Conservation (phyloP, 2,888 invertebrate genomes). For the Leucophenga maculata region DNA sequence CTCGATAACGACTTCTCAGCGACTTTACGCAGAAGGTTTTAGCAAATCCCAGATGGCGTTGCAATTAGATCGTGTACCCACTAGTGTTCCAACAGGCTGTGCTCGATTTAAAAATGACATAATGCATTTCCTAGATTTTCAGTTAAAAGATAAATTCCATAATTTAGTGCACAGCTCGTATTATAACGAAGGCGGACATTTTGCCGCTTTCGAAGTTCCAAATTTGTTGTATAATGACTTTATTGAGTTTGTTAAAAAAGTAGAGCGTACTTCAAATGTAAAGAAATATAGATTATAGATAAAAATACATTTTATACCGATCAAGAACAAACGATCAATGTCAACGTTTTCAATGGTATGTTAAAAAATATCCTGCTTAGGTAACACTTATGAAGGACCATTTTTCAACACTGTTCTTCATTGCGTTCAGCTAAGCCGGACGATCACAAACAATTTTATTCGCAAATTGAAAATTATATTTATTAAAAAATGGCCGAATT, state of each 20-base stretch:
- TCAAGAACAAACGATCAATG: neutral
- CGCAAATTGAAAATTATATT: neutral
- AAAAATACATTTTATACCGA: neutral
- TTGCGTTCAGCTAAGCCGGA: neutral
- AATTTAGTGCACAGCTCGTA: slow-evolving; percentile 81
- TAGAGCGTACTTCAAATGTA: slow-evolving; percentile 46
- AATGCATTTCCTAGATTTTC: slow-evolving; percentile 75
- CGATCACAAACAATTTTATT: neutral
- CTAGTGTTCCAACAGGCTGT: slow-evolving; percentile 81
- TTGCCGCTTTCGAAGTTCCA: slow-evolving; percentile 87
- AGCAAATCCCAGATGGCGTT: slow-evolving; percentile 48
- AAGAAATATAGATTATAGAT: neutral
- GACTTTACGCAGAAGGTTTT: slow-evolving; percentile 79
- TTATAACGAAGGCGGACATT: slow-evolving; percentile 85
- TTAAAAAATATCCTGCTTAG: neutral
- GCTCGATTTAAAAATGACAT: slow-evolving; percentile 83
- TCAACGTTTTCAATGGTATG: neutral
- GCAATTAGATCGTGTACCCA: slow-evolving; percentile 74
- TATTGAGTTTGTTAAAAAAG: slow-evolving; percentile 75
- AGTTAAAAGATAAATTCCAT: slow-evolving; percentile 76
- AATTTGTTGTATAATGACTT: slow-evolving; percentile 81
- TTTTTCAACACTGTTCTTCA: slow-evolving; percentile 1
- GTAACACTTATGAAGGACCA: neutral
- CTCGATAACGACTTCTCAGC: slow-evolving; percentile 80
- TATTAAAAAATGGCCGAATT: slow-evolving; percentile 45